Base-by-base conservation (phyloP, 2,797 vertebrate species). In the Micropoecilia bifurca region DNA sequence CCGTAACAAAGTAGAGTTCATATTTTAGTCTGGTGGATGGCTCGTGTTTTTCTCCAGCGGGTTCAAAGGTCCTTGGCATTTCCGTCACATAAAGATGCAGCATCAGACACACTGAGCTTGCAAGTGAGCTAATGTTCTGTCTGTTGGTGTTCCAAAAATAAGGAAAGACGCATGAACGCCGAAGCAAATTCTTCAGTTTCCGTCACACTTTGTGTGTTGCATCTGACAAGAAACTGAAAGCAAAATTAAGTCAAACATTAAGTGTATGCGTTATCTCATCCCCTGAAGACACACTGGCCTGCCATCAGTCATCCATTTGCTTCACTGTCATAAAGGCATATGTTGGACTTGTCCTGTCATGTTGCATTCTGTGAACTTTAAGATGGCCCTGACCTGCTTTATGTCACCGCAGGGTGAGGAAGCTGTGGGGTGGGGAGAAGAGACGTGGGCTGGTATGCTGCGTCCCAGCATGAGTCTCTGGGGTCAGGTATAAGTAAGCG, bases 331-430 rank as follows among this genome's bases (percentile, higher is more conserved):
- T 88, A 87, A 83, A 83, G 90, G 92, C 93, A 94, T 94, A 95
- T 95, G 94, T 94, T 92, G 68, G 85, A 88, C 87, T 87, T 85
- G 88, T 93, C 85, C 90, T 94, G 94, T 95, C 95, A 94, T 93
- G 91, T 94, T 86, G 85, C 88, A 91, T 95, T 91, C 90, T n/a
- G 46, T 93, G 90, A 93, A 95, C 93, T 95, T 94, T 94, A 90
- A 88, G 93, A 94, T 88, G 89, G 88, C 88, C 89, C 90, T 95
- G 94, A 94, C 95, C 90, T 92, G 91, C 85, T 93, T 93, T 88
- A 78, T 87, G 87, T 93, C 88, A 84, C 94, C 81, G 10, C 79
- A 66, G 93, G 95, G 83, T 36, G 79, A 85, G 59, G 80, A 77
- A 79, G 84, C 87, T 84, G 85, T 55, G 73, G 85, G 89, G 83